Evolutionary conservation across 2,113 vertebrate species (phyloP).

Genomic region (Aegotheles bennettii): DNA sequence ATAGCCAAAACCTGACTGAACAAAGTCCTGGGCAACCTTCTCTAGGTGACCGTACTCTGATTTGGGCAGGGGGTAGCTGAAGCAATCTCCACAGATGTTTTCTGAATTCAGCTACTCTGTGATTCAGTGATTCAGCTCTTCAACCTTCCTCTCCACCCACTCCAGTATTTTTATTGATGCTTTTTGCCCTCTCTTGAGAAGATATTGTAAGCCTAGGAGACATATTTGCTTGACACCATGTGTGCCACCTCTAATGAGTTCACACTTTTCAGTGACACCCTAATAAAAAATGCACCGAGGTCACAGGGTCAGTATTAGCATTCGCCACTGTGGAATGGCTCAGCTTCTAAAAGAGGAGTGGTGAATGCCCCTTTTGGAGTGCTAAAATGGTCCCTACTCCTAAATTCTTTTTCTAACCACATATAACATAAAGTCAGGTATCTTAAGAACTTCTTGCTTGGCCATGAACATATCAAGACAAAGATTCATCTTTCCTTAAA

Average conservation of each 20-base stretch:
- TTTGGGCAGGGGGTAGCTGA: not conserved
- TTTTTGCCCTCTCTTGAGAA: not conserved
- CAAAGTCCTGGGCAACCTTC: not conserved
- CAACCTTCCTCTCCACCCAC: not conserved
- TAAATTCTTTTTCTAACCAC: not conserved
- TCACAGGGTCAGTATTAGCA: not conserved
- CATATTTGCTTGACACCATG: rapidly evolving
- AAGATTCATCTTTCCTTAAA: not conserved
- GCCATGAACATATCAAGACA: not conserved
- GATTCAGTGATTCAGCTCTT: not conserved
- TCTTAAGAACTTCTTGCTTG: not conserved
- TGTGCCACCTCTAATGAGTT: not conserved
- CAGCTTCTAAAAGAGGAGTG: not conserved
- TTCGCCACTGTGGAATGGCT: not conserved
- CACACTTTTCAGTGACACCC: not conserved
- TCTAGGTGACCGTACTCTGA: not conserved
- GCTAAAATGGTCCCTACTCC: not conserved
- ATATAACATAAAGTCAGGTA: not conserved
- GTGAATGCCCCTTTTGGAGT: not conserved
- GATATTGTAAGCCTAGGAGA: not conserved
- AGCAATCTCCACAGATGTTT: not conserved
- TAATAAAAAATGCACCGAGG: not conserved
- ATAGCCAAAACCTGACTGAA: not conserved
- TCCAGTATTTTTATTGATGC: rapidly evolving
- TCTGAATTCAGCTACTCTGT: not conserved